A percentile compares a stretch with the other conserved stretches of the same genome.
Conservation (phyloP, 2,113 vertebrate genomes). For the Odobenus rosmarus region DNA sequence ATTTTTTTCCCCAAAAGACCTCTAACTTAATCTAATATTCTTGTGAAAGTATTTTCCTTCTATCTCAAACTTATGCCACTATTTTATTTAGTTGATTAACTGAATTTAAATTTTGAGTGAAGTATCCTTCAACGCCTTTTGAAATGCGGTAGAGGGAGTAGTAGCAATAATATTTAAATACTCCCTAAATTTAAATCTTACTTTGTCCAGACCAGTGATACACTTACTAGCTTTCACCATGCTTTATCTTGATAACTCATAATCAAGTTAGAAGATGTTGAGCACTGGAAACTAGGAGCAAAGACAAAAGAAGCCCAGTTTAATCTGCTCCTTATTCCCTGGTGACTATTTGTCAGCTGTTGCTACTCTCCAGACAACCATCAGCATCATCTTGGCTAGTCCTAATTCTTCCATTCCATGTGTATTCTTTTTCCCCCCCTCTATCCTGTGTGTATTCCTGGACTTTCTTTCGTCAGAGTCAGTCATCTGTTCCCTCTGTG, state of each 20-base stretch:
- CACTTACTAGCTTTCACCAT: not conserved
- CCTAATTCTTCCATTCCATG: not conserved
- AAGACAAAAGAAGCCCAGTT: not conserved
- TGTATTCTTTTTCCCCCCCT: not conserved
- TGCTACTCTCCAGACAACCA: not conserved
- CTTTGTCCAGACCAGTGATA: not conserved
- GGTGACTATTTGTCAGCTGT: not conserved
- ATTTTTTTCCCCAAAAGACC: not conserved
- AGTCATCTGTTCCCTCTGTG: conserved; percentile 66
- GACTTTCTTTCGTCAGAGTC: not conserved
- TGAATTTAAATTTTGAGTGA: conserved; percentile 13
- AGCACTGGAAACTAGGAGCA: not conserved
- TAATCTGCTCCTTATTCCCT: not conserved
- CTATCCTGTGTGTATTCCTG: not conserved
- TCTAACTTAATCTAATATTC: not conserved
- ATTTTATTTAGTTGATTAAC: not conserved
- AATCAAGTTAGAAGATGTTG: not conserved
- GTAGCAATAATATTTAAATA: not conserved
- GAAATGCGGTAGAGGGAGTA: not conserved
- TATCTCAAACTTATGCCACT: not conserved
- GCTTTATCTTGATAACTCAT: not conserved
- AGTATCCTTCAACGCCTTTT: not conserved
- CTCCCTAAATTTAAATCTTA: not conserved
- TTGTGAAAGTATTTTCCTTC: not conserved
- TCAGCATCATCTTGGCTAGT: not conserved